Base-by-base conservation (phyloP, 1,140 invertebrate genomes). In the Eupeodes corollae region DNA sequence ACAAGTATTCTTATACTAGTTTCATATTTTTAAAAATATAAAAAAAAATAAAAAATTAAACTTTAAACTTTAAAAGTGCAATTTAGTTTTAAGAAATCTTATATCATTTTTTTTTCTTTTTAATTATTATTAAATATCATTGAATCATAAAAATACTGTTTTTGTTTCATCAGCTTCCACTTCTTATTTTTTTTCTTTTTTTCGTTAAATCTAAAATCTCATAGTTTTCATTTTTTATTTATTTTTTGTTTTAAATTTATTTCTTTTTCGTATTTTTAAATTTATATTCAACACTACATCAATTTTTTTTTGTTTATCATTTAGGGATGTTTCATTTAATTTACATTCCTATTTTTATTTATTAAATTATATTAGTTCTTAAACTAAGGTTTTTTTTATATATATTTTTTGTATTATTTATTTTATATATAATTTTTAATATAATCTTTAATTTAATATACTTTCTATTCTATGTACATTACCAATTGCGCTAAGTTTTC, bases 401-500 rank as follows among this genome's bases (percentile, higher is more conserved):
- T 1, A 6, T 49, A 43, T 44, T 44, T 39, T 44, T 19, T 55
- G 43, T 55, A 56, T 46, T 54, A 30, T 48, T 42, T 52, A 51
- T 32, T 49, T 30, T 51, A 63, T 59, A 38, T 38, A 35, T 42
- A 39, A 35, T 42, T 49, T 58, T 43, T 46, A 48, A 52, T 49
- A 49, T 49, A 44, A 26, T 43, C 16, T 30, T 32, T 34, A 18
- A 44, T 41, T 39, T 53, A 44, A 30, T 39, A 47, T 50, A 42
- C 35, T 33, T 42, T 45, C 53, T 46, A 52, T 55, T 47, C 57
- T 56, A 52, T 56, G 44, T 59, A 62, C 55, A 62, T 58, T 59
- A 13, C 61, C 61, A 63, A 63, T 63, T 63, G 61, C 61, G 61
- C 61, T 63, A 63, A 63, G 61, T 63, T 63, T 59, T 58, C 63